A percentile compares a stretch with the other conserved stretches of the same genome.
These are phyloP conservation scores for Mystacornis crossleyi DNA, from an alignment of 2,113 vertebrate genomes.

Conservation along the genomic window DNA sequence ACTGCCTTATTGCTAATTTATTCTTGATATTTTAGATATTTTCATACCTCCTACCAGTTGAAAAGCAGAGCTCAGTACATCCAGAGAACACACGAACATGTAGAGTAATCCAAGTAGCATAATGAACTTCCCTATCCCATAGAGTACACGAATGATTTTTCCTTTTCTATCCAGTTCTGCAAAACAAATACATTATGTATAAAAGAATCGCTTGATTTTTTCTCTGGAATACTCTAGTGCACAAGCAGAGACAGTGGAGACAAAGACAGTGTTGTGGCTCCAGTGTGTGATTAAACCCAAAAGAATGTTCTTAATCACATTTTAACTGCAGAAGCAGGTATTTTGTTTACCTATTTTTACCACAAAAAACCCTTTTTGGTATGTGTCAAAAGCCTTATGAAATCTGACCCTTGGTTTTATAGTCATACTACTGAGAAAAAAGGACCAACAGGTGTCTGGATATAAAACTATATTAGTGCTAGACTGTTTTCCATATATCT, in stretches of 20 bases:
- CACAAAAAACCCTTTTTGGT: background rate
- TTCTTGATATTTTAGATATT: background rate
- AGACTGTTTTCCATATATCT: background rate
- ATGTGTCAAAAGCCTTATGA: background rate
- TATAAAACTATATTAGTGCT: background rate
- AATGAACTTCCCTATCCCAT: conserved; percentile 73
- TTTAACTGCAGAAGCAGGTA: conserved; percentile 5
- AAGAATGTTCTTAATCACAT: conserved; percentile 33
- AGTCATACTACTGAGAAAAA: background rate
- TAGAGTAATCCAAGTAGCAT: conserved; percentile 90
- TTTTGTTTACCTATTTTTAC: background rate
- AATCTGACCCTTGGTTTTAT: background rate
- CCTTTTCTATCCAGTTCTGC: conserved; percentile 87
- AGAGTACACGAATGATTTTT: conserved; percentile 82
- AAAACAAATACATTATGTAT: conserved; percentile 1
- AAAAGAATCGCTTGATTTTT: background rate
- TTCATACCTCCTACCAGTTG: conserved; percentile 93
- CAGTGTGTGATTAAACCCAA: background rate
- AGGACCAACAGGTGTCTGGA: background rate
- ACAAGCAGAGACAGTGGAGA: background rate
- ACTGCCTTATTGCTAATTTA: background rate
- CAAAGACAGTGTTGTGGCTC: background rate
- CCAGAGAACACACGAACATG: conserved; percentile 94
- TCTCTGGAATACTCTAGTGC: background rate
- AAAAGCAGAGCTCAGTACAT: conserved; percentile 93